phyloP scores from a whole-genome alignment of 1,140 invertebrate species.

The Drosophila trapezifrons region DNA sequence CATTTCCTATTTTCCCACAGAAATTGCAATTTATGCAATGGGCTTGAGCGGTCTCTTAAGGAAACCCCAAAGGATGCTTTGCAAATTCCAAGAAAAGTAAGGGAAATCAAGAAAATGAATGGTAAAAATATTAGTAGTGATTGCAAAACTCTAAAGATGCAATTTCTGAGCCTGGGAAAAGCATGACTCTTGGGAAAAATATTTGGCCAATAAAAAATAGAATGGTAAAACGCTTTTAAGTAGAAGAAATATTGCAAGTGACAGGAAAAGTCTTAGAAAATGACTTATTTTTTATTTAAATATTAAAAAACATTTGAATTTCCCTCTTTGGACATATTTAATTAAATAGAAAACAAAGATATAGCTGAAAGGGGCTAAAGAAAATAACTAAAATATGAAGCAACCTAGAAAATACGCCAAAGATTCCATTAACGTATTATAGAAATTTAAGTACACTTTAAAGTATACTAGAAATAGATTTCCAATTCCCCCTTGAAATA shows the following conservation, averaged over 20 bases:
- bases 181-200: not conserved
- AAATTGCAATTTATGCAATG: conserved; percentile 62
- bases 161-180: not conserved
- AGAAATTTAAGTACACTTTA: too few species aligned
- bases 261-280: too few species aligned
- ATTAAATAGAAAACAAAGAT: too few species aligned
- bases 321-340: too few species aligned
- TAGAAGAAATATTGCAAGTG: not conserved
- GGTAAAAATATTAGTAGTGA: not conserved
- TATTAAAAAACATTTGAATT: too few species aligned
- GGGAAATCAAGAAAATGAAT: not conserved
- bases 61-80: conserved; percentile 19
- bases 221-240: not conserved
- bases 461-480: too few species aligned
- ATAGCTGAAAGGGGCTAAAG: too few species aligned
- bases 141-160: not conserved
- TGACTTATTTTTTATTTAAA: too few species aligned
- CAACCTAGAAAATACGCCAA: too few species aligned
- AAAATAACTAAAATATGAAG: too few species aligned
- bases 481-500: too few species aligned
- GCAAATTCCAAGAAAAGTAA: conserved; percentile 24
- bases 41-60: not conserved
- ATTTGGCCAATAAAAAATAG: not conserved
- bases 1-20: conserved; percentile 65
- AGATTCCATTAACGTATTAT: too few species aligned